Evolutionary conservation across 1,140 invertebrate species (phyloP).

Genomic region (Scaptodrosophila lebanonensis): DNA sequence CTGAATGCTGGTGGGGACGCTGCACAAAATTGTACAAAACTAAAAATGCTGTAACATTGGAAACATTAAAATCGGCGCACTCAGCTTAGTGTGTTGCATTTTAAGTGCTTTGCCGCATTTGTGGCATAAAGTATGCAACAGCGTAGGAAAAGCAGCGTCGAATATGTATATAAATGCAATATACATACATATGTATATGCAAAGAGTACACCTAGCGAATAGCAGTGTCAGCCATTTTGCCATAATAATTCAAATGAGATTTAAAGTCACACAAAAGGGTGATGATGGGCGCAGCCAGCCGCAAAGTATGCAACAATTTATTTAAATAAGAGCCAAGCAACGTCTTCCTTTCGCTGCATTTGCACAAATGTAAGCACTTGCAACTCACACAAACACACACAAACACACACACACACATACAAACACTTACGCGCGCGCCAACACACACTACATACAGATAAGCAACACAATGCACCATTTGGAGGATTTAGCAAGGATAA

Average conservation of each 20-base stretch:
- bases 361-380: constrained; percentile 60
- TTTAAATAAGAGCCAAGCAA: constrained; percentile 61
- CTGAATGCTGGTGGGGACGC: constrained; percentile 40
- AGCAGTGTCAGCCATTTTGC: constrained; percentile 46
- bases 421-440: too few species aligned
- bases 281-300: constrained; percentile 33
- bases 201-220: constrained; percentile 43
- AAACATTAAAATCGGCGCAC: too few species aligned
- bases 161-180: too few species aligned
- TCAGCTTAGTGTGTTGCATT: constrained; percentile 3
- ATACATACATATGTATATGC: neutral
- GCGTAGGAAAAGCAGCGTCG: constrained; percentile 39
- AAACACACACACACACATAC: constrained; percentile 4
- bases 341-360: constrained; percentile 52
- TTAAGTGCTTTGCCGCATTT: constrained; percentile 46
- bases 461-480: constrained; percentile 58
- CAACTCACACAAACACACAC: constrained; percentile 8
- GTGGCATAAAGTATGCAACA: constrained; percentile 62
- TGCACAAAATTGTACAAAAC: constrained; percentile 14
- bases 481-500: constrained; percentile 40
- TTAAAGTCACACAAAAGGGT: constrained; percentile 46
- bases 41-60: too few species aligned
- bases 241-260: constrained; percentile 73
- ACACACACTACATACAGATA: constrained; percentile 42
- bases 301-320: constrained; percentile 70